These are phyloP conservation scores for Galerucella pusilla DNA, from an alignment of 2,888 invertebrate genomes.

Conservation along the genomic window DNA sequence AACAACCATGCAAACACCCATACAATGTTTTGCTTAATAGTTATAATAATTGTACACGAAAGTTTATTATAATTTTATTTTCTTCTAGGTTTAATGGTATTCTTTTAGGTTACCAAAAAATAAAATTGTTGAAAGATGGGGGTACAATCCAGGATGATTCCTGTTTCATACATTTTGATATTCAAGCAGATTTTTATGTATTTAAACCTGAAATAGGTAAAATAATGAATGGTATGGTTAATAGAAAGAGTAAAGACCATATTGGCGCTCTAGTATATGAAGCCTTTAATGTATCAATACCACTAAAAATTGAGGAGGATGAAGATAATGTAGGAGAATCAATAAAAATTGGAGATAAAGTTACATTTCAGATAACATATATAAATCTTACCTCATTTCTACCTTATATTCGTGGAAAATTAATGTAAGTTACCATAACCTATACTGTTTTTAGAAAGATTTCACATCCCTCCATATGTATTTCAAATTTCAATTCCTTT, in stretches of 20 bases:
- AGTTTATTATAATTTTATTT: background rate
- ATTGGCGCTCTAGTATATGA: conserved; percentile 77
- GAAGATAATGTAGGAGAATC: conserved; percentile 70
- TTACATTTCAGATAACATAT: conserved; percentile 70
- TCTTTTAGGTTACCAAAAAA: conserved; percentile 74
- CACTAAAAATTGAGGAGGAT: conserved; percentile 65
- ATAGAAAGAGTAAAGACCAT: conserved; percentile 75
- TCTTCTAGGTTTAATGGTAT: conserved; percentile 74
- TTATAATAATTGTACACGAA: too few species aligned
- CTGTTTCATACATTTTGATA: conserved; percentile 73
- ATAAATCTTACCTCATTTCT: conserved; percentile 71
- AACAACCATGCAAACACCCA: too few species aligned
- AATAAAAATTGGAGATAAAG: conserved; percentile 71
- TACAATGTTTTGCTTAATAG: too few species aligned
- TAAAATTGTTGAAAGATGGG: conserved; percentile 69
- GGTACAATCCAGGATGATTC: conserved; percentile 73
- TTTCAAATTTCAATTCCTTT: too few species aligned
- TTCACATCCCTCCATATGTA: too few species aligned
- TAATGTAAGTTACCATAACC: conserved; percentile 61
- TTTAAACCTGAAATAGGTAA: conserved; percentile 74
- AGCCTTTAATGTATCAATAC: conserved; percentile 77
- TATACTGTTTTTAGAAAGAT: background rate
- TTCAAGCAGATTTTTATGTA: conserved; percentile 77
- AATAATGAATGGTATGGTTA: conserved; percentile 73
- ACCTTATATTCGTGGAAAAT: conserved; percentile 73